Evolutionary conservation across 2,113 vertebrate species (phyloP), one percentile per base, ranked within the genome.

Genomic region (Gobius niger): DNA sequence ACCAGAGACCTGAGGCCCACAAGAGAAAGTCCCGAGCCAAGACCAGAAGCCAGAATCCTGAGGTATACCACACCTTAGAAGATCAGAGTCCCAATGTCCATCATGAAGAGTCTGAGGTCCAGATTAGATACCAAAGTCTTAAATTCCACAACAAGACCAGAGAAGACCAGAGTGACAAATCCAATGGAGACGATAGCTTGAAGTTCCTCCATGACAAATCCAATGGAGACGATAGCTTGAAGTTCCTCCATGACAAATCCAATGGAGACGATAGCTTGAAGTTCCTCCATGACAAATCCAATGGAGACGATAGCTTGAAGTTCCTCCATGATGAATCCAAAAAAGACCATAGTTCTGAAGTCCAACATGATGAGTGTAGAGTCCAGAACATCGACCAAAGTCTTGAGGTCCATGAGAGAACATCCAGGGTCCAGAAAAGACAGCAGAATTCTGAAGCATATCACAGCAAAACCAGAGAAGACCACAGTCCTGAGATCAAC

Each of bases 401-500:
- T 47, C 49, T 0, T 15, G 13, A 50, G 49, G 7, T 50, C 8
- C 46, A 47, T 5, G 4, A 11, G 5, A 14, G 15, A 2, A n/a
- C 14, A 16, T 10, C 16, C 49, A 50, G 9, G 18, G 10, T 51
- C 7, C 18, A 54, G 18, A 12, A 16, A 1, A 54, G 52, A 34
- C 24, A 34, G 24, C 24, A 34, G 24, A 34, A 34, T 34, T 34
- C 24, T 34, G 24, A 34, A 46, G 44, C 7, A 4, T 11, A 46
- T 11, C 10, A 11, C 44, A 9, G 7, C 44, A 46, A 46, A 11
- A 9, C 95, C 94, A 82, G 94, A 67, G 54, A 71, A 15, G 93
- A 68, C 94, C 87, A 54, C 9, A 24, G 4, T 11, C 18, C 10
- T 12, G 18, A 24, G 4, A 4, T 24, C 52, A 16, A 19, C 52